Evolutionary conservation across 2,888 invertebrate species (phyloP).

Genomic region (Eristalis pertinax): DNA sequence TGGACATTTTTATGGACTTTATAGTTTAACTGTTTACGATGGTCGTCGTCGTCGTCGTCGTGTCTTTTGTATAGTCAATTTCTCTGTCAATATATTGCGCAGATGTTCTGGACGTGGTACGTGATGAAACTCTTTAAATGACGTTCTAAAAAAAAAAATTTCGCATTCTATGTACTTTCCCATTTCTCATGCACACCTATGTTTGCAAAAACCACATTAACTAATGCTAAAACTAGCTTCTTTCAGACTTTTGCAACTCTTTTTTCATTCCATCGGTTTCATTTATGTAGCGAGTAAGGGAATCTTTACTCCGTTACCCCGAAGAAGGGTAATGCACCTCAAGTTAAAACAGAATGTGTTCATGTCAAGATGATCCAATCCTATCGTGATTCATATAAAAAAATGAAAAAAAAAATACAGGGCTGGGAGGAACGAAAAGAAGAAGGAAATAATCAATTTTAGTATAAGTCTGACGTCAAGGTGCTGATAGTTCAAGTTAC

Average conservation of each 20-base stretch:
- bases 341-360: not conserved
- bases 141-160: not conserved
- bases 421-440: not conserved
- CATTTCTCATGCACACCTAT: not conserved
- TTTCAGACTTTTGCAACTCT: not conserved
- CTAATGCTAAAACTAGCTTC: not conserved
- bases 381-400: conserved; percentile 24
- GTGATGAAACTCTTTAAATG: not conserved
- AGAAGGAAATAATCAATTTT: conserved; percentile 10
- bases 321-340: not conserved
- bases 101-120: not conserved
- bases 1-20: not conserved
- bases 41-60: no score
- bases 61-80: not conserved
- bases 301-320: not conserved
- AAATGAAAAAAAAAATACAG: no score
- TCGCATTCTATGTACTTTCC: not conserved
- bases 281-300: not conserved
- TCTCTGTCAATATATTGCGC: not conserved
- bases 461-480: conserved; percentile 24
- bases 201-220: not conserved
- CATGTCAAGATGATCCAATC: conserved; percentile 1
- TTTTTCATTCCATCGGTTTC: not conserved
- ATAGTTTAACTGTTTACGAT: not conserved
- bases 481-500: conserved; percentile 13